These are phyloP conservation scores for Tor tambroides DNA, from an alignment of 2,113 vertebrate species.

Conservation along the genomic window DNA sequence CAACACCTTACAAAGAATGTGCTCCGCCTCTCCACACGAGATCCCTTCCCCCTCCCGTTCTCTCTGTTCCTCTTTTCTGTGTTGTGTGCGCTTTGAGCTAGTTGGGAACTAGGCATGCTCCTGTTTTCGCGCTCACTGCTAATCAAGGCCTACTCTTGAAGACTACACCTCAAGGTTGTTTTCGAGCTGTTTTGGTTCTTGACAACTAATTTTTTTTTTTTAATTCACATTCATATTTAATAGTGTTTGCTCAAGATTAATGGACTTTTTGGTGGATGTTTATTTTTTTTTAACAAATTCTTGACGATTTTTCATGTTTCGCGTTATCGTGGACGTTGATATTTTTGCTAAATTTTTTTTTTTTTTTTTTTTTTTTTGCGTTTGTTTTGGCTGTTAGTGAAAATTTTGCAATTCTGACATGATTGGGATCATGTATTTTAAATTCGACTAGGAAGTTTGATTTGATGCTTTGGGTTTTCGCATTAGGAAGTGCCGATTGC, in stretches of 20 bases:
- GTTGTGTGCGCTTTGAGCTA: conserved; percentile 38
- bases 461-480: background rate
- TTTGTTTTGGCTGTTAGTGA: background rate
- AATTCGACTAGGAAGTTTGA: background rate
- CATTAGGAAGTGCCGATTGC: too few species aligned
- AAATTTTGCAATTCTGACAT: background rate
- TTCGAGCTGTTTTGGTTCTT: background rate
- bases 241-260: background rate
- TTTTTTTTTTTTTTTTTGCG: background rate
- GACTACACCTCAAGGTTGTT: conserved; percentile 23
- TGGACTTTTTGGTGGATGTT: background rate
- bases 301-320: background rate
- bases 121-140: conserved; percentile 22
- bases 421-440: background rate
- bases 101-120: conserved; percentile 41
- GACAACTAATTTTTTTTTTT: background rate
- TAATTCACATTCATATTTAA: background rate
- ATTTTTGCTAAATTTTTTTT: background rate
- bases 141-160: conserved; percentile 39
- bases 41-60: conserved; percentile 23
- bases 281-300: background rate
- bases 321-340: background rate
- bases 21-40: conserved; percentile 44
- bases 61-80: conserved; percentile 44
- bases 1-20: conserved; percentile 50